A percentile compares a stretch with the other conserved stretches of the same genome.
These are phyloP conservation scores for Amiota minor DNA, from an alignment of 2,888 invertebrate genomes.

Conservation along the genomic window DNA sequence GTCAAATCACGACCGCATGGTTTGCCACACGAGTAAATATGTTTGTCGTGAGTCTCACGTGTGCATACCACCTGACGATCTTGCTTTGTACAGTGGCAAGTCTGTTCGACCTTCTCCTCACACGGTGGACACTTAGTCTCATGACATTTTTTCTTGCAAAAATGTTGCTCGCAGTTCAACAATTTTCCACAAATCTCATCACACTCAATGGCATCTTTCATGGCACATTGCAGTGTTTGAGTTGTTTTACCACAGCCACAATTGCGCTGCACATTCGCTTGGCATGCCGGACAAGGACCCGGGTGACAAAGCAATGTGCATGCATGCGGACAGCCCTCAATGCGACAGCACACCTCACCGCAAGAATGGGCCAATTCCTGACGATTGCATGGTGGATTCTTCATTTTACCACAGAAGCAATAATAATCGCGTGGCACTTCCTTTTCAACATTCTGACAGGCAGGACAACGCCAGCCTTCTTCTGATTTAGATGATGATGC, in stretches of 20 bases:
- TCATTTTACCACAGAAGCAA: conserved; percentile 91
- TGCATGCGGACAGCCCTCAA: conserved; percentile 77
- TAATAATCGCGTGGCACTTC: conserved; percentile 85
- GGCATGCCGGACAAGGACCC: conserved; percentile 94
- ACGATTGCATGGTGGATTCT: conserved; percentile 84
- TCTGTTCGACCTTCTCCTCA: conserved; percentile 78
- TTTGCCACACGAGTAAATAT: conserved; percentile 78
- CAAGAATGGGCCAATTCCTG: conserved; percentile 92
- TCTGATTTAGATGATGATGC: conserved; percentile 86
- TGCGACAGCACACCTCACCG: conserved; percentile 85
- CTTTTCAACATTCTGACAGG: conserved; percentile 88
- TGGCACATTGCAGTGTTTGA: conserved; percentile 81
- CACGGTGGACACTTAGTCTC: conserved; percentile 85
- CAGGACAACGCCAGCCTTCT: conserved; percentile 95
- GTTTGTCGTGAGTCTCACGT: conserved; percentile 73
- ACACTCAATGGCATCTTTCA: conserved; percentile 83
- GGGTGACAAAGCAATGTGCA: conserved; percentile 93
- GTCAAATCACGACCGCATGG: conserved; percentile 77
- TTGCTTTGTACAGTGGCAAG: conserved; percentile 82
- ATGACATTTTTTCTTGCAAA: conserved; percentile 85
- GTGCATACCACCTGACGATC: conserved; percentile 79
- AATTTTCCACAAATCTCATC: conserved; percentile 81
- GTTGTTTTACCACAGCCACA: conserved; percentile 87
- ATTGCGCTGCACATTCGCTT: conserved; percentile 80
- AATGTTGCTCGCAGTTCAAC: conserved; percentile 85